A percentile compares a stretch with the other conserved stretches of the same genome.
Evolutionary conservation across 2,888 invertebrate species (phyloP).

Genomic region (Thelaira solivaga): DNA sequence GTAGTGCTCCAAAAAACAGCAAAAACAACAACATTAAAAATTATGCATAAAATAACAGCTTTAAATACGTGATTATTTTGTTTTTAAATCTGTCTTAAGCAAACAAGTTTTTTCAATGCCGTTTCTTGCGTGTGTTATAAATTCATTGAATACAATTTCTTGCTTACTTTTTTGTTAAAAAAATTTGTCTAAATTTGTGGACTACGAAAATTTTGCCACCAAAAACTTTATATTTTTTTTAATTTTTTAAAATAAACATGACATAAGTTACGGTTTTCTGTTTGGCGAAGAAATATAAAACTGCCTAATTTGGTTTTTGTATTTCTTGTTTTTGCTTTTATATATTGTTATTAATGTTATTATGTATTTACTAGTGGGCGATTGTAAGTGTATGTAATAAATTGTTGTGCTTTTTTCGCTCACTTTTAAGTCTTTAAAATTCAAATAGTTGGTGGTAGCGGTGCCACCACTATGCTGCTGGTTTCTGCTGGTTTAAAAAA

Average conservation of each 20-base stretch:
- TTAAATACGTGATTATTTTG: not conserved
- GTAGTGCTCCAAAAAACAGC: not conserved
- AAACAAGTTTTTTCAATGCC: constrained; percentile 60
- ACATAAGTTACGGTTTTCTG: constrained; percentile 33
- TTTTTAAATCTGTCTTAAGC: not conserved
- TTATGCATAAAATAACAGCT: too few species aligned
- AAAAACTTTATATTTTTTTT: constrained; percentile 10
- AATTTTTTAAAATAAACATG: constrained; percentile 24
- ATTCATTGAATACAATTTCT: constrained; percentile 1
- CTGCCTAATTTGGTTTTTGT: constrained; percentile 1
- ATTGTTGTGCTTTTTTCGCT: not conserved
- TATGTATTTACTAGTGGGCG: constrained; percentile 24
- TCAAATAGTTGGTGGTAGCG: not conserved
- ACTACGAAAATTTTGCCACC: not conserved
- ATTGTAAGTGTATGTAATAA: not conserved
- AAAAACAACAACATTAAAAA: not conserved
- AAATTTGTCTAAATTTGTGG: not conserved
- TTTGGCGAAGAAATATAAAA: not conserved
- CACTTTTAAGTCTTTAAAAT: constrained; percentile 5
- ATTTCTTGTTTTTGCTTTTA: not conserved
- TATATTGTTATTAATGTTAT: too few species aligned
- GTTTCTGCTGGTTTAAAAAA: not conserved
- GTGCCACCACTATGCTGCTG: not conserved
- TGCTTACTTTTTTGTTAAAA: not conserved
- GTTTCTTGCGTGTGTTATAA: constrained; percentile 4